Percentiles rank a stretch among this genome's conserved stretches.
Conservation (phyloP, 2,797 vertebrate species). For the Phataginus tetradactyla region DNA sequence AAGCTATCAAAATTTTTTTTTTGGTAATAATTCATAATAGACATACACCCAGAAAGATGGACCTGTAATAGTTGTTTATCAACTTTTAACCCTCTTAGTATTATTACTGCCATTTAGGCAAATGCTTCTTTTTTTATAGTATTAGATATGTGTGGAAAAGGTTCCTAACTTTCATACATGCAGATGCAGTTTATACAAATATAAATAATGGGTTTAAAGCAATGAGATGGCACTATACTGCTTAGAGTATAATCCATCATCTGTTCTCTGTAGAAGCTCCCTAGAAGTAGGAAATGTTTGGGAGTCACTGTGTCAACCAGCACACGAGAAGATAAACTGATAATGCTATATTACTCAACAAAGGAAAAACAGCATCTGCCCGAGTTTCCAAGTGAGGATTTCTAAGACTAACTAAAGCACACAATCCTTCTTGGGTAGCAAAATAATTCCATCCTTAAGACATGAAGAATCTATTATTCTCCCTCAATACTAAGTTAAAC, state of each 20-base stretch:
- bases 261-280: slow-evolving; percentile 50
- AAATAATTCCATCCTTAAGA: slow-evolving; percentile 35
- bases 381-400: slow-evolving; percentile 44
- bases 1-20: background rate
- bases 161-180: background rate
- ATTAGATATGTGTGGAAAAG: background rate
- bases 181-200: slow-evolving; percentile 4
- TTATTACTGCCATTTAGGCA: background rate
- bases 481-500: background rate
- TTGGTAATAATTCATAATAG: background rate
- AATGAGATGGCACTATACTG: background rate
- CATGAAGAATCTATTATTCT: background rate
- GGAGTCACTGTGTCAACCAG: slow-evolving; percentile 42
- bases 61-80: background rate
- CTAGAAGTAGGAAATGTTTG: slow-evolving; percentile 47
- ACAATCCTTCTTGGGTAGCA: slow-evolving; percentile 23
- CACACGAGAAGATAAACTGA: slow-evolving; percentile 59
- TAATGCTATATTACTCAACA: slow-evolving; percentile 31
- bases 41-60: background rate
- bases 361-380: slow-evolving; percentile 17
- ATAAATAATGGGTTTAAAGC: slow-evolving; percentile 7
- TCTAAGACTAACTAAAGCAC: slow-evolving; percentile 54
- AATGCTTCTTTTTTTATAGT: background rate
- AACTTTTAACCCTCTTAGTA: background rate
- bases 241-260: slow-evolving; percentile 22